phyloP scores from a whole-genome alignment of 2,797 vertebrate species.

The Todus mexicanus region DNA sequence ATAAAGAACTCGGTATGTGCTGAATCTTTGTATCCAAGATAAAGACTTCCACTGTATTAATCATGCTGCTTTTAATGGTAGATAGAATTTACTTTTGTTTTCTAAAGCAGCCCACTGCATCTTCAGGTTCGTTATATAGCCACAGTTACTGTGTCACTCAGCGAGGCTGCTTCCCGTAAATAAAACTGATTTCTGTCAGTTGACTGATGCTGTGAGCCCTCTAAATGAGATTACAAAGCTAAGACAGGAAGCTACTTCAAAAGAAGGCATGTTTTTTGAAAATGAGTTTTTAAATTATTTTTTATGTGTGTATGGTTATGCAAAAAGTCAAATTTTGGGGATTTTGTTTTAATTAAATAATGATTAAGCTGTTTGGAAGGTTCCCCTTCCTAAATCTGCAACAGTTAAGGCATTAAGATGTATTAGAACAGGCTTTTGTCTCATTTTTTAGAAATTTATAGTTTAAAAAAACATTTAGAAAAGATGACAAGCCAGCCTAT shows the following conservation, averaged over 20 bases:
- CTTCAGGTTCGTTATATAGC: neutral
- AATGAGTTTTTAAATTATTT: neutral
- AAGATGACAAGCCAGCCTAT: neutral
- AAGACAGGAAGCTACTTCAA: neutral
- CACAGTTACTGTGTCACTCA: neutral
- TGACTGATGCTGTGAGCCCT: neutral
- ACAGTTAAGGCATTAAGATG: neutral
- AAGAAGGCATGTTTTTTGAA: neutral
- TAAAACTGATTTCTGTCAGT: neutral
- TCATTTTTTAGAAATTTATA: neutral
- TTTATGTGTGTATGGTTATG: neutral
- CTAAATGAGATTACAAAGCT: neutral
- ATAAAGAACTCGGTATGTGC: neutral
- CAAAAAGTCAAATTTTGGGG: neutral
- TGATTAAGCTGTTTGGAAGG: neutral
- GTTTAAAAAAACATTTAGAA: neutral
- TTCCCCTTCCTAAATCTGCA: neutral
- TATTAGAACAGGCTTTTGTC: neutral
- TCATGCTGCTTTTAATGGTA: neutral
- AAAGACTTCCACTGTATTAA: neutral
- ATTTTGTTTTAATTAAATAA: neutral
- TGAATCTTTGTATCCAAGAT: neutral
- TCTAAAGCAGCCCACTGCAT: neutral
- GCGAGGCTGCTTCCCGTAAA: neutral
- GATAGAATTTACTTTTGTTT: neutral